Evolutionary conservation across 2,888 invertebrate genomes (phyloP), one percentile per base, ranked within the genome.

Genomic region (Encarsia formosa): DNA sequence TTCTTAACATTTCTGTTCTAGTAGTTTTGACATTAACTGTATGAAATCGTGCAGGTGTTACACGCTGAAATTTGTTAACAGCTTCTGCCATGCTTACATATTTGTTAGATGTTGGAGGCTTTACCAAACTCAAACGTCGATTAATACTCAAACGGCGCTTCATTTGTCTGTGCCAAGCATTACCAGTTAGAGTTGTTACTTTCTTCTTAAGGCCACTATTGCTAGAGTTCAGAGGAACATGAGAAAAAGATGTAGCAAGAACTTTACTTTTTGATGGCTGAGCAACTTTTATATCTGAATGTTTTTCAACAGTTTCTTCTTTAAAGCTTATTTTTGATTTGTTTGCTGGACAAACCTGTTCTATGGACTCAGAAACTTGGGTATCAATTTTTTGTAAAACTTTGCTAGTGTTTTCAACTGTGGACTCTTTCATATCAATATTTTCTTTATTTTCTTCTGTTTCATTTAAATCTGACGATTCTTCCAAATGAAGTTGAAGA

Each of bases 81-180:
- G 77, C 76, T 63, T 82, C 80, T 1, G 81, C 81, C 61, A 80
- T 67, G 19, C 80, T 77, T 4, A 79, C 66, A 52, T 70, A 78
- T 20, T 71, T 65, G n/a, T 61, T 66, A 43, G 15, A 34, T 37
- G 16, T 26, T 39, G 9, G 4, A 44, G 56, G 47, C 46, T 59
- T 61, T 31, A 49, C 56, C 8, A 62, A 37, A 45, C 67, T 67
- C n/a, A 58, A 46, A 45, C 65, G 58, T 22, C 59, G 61, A 3
- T 61, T 59, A 8, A 65, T 55, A 18, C 60, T 58, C 20, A 59
- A 44, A 13, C 54, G 49, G 20, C 56, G 42, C 31, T 54, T 54
- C 31, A 49, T 9, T 53, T 56, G 53, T 22, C 37, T 47, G 15
- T 42, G 50, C 43, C 54, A 53, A 24, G 57, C 56, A 39, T 39